Base-by-base conservation (phyloP, 1,140 invertebrate genomes). In the Ostrea edulis region DNA sequence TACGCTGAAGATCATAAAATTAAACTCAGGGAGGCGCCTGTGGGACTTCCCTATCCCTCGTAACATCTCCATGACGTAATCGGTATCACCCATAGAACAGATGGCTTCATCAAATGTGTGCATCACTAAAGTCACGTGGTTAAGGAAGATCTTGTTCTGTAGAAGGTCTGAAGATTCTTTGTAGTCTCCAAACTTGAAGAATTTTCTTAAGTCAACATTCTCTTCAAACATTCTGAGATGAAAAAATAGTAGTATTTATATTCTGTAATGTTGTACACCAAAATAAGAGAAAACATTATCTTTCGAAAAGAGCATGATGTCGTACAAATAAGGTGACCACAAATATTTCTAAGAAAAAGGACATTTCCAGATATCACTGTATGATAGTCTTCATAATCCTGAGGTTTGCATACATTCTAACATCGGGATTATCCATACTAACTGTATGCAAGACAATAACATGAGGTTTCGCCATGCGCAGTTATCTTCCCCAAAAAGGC, bases 91-190 rank as follows among this genome's bases (percentile, higher is more conserved):
- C 84, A 98, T 95, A 51, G 97, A 96, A 92, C 97, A 97, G 94
- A 98, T 98, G 55, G 97, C 97, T 93, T 98, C 95, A 89, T 96
- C 95, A 83, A 98, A 95, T 2, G 97, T 98, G 89, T 96, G 96
- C 98, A 98, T 98, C 14, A 98, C 98, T 91, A 97, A 97, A 87
- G 96, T 97, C 20, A 98, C 98, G 92, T 98, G 98, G 92, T 98
- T 97, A 11, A 97, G 97, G 44, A 98, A 95, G 95, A 98, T 97
- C 95, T 89, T 87, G 88, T 97, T 97, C 90, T 96, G 96, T 71
- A 97, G 96, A 92, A 98, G 97, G 88, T 97, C 96, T 91, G 98
- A 97, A 90, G 96, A 96, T 44, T 97, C 98, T 90, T 96, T 96
- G 89, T 97, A 95, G 84, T 97, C 96, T 81, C 96, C 96, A 93